phyloP scores from a whole-genome alignment of 2,113 vertebrate species.

The Alligator mississippiensis region DNA sequence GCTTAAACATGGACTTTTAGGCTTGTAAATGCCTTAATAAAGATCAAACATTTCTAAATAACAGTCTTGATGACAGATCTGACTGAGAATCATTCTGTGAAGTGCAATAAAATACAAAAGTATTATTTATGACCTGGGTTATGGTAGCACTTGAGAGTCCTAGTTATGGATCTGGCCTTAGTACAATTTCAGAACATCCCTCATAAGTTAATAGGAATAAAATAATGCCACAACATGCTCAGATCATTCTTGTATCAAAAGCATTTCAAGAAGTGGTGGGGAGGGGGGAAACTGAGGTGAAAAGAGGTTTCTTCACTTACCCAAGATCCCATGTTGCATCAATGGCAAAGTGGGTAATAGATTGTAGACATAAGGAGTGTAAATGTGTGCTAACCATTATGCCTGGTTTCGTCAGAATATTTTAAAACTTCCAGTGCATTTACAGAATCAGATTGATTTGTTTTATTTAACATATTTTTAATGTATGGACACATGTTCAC shows the following conservation, averaged over 20 bases:
- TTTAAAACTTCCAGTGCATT: background rate
- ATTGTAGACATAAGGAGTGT: background rate
- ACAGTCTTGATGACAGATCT: background rate
- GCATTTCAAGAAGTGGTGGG: too few species aligned
- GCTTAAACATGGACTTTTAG: background rate
- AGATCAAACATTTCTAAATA: background rate
- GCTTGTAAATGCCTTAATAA: background rate
- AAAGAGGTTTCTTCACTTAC: background rate
- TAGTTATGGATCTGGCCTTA: background rate
- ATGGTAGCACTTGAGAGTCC: background rate
- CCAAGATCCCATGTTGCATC: background rate
- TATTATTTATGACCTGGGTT: background rate
- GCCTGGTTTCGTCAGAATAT: background rate
- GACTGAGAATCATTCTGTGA: background rate
- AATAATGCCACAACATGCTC: too few species aligned
- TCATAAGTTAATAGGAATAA: background rate
- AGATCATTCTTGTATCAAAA: too few species aligned
- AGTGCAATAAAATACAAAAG: background rate
- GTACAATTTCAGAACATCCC: background rate
- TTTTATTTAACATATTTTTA: background rate
- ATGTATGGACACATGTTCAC: background rate
- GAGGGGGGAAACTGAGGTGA: background rate
- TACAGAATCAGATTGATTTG: background rate
- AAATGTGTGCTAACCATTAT: background rate
- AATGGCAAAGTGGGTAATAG: rapidly evolving